These are phyloP conservation scores for Melanotaenia nigrans DNA, from an alignment of 2,797 vertebrate species.

Conservation along the genomic window DNA sequence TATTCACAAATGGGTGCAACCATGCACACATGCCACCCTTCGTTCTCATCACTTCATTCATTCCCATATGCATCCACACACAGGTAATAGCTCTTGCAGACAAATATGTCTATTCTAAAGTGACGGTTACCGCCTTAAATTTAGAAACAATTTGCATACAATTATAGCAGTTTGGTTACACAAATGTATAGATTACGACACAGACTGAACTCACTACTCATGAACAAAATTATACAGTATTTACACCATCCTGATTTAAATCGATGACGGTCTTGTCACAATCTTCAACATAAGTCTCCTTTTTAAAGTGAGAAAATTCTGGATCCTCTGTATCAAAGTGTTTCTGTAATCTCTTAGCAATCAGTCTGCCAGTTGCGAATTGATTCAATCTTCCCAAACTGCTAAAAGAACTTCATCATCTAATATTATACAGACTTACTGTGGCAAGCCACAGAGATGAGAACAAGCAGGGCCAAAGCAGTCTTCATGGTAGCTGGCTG, in stretches of 20 bases:
- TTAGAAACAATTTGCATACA: not conserved
- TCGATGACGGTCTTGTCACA: too few relatives aligned
- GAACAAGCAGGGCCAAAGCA: slow-evolving; percentile 70
- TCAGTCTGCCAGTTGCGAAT: not conserved
- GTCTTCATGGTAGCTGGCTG: slow-evolving; percentile 74
- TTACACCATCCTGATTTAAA: not conserved
- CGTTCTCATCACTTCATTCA: not conserved
- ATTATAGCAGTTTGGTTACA: not conserved
- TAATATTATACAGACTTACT: slow-evolving; percentile 75
- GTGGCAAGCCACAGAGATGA: slow-evolving; percentile 74
- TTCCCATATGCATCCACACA: not conserved
- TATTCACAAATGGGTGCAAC: slow-evolving; percentile 9
- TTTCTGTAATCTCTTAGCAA: not conserved
- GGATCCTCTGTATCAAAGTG: not conserved
- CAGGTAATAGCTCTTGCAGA: slow-evolving; percentile 5
- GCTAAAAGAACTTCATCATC: slow-evolving; percentile 1
- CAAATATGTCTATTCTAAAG: not conserved
- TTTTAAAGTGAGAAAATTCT: not conserved
- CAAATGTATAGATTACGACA: not conserved
- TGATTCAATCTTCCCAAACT: not conserved
- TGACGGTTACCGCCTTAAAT: not conserved
- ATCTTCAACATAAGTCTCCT: not conserved
- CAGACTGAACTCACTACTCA: not conserved
- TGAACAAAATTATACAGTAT: not conserved
- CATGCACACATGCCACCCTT: slow-evolving; percentile 2